phyloP scores from a whole-genome alignment of 2,888 invertebrate species.

The Reticulitermes lucifugus region DNA sequence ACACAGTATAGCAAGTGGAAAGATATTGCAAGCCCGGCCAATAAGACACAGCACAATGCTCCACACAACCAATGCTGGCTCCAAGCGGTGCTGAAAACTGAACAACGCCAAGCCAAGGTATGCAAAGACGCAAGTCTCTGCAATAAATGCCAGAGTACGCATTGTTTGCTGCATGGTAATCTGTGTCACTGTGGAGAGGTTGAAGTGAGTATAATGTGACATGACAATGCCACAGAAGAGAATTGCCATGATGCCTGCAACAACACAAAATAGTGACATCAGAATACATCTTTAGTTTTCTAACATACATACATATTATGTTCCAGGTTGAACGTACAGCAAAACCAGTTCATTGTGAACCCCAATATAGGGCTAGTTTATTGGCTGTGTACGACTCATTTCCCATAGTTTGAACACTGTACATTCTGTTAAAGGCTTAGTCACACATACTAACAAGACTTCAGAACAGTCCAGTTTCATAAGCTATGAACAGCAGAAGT shows the following conservation, averaged over 20 bases:
- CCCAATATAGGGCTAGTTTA: too few species aligned
- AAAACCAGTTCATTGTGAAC: too few species aligned
- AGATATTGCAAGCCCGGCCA: conserved; percentile 96
- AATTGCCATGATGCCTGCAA: conserved; percentile 97
- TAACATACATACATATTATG: too few species aligned
- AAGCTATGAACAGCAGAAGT: too few species aligned
- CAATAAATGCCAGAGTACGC: conserved; percentile 96
- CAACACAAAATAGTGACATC: not conserved
- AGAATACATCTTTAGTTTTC: not conserved
- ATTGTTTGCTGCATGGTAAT: conserved; percentile 99
- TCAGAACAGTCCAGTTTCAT: too few species aligned
- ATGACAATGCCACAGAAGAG: conserved; percentile 98
- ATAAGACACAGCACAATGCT: conserved; percentile 91
- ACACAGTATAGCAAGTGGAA: conserved; percentile 91
- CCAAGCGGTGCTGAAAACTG: conserved; percentile 94
- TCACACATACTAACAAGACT: too few species aligned
- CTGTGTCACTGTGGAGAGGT: conserved; percentile 97
- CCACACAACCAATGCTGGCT: conserved; percentile 94
- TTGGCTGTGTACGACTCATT: too few species aligned
- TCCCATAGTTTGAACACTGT: too few species aligned
- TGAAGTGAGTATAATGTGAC: conserved; percentile 99
- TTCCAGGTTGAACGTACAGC: too few species aligned
- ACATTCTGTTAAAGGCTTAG: too few species aligned
- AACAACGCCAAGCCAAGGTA: conserved; percentile 95
- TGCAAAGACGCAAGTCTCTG: conserved; percentile 98